Conservation (phyloP, 2,888 invertebrate genomes). For the Hydrotaea cyrtoneurina region DNA sequence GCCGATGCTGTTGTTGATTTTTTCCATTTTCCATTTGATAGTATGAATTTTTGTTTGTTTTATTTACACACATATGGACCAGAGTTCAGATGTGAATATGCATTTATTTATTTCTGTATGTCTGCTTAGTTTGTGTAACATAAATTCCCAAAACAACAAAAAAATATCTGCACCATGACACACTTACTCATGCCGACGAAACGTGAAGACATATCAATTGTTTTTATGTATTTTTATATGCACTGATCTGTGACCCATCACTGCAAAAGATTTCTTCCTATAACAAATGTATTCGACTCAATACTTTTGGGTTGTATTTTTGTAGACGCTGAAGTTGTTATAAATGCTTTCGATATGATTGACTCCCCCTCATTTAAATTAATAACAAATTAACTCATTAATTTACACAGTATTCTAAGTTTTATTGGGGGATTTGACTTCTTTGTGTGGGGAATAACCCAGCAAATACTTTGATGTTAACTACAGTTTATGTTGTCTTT, state of each 20-base stretch:
- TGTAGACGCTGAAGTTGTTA: conserved; percentile 33
- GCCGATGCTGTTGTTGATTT: conserved; percentile 6
- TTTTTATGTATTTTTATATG: conserved; percentile 43
- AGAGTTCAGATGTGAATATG: not conserved
- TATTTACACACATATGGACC: not conserved
- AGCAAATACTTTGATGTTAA: not conserved
- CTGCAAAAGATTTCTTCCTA: conserved; percentile 54
- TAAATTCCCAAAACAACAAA: too few species aligned
- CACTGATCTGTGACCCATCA: conserved; percentile 61
- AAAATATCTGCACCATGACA: conserved; percentile 2
- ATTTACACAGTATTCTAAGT: conserved; percentile 30
- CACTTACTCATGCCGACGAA: not conserved
- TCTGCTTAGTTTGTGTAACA: too few species aligned
- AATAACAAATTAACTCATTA: conserved; percentile 67
- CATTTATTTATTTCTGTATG: not conserved
- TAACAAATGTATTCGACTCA: conserved; percentile 23
- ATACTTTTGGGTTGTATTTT: conserved; percentile 4
- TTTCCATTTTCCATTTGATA: conserved; percentile 6
- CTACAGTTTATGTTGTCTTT: too few species aligned
- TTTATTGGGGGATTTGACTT: conserved; percentile 9
- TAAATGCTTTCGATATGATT: conserved; percentile 50
- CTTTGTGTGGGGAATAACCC: not conserved
- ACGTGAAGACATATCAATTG: conserved; percentile 19
- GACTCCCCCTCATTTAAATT: conserved; percentile 66
- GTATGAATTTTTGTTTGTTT: not conserved